These are phyloP conservation scores for Rotaria socialis DNA, from an alignment of 2,888 invertebrate genomes.

Conservation along the genomic window DNA sequence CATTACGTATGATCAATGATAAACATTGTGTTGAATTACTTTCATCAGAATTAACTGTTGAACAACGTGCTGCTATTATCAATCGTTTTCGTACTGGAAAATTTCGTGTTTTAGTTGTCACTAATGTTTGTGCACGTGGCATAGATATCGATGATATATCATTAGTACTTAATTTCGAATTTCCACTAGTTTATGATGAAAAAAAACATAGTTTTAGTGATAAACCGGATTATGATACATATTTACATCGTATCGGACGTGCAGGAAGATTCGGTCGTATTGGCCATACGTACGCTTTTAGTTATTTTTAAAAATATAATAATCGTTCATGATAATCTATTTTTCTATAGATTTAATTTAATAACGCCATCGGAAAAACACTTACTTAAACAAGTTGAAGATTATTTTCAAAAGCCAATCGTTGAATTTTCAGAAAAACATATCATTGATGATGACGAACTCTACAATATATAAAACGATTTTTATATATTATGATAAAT, in stretches of 20 bases:
- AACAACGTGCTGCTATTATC: slow-evolving; percentile 81
- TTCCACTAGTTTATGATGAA: slow-evolving; percentile 65
- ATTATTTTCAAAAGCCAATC: slow-evolving; percentile 25
- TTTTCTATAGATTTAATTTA: background rate
- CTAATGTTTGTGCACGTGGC: slow-evolving; percentile 65
- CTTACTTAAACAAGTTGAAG: background rate
- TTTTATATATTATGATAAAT: background rate
- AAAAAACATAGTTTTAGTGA: slow-evolving; percentile 56
- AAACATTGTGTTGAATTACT: slow-evolving; percentile 89
- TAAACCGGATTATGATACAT: slow-evolving; percentile 89
- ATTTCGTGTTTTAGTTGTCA: slow-evolving; percentile 88
- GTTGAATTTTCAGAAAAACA: background rate
- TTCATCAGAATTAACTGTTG: slow-evolving; percentile 85
- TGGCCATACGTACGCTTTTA: slow-evolving; percentile 65
- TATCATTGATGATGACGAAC: slow-evolving; percentile 1
- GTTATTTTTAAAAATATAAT: background rate
- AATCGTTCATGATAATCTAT: background rate
- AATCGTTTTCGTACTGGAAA: slow-evolving; percentile 83
- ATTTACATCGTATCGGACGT: slow-evolving; percentile 90
- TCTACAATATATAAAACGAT: background rate
- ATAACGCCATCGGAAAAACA: background rate
- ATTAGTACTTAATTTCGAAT: slow-evolving; percentile 93
- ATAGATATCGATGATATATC: slow-evolving; percentile 66
- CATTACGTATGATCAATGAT: slow-evolving; percentile 80
- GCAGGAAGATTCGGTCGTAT: slow-evolving; percentile 94